These are phyloP conservation scores for Watsonalla cultraria DNA, from an alignment of 2,888 invertebrate species.

Conservation along the genomic window DNA sequence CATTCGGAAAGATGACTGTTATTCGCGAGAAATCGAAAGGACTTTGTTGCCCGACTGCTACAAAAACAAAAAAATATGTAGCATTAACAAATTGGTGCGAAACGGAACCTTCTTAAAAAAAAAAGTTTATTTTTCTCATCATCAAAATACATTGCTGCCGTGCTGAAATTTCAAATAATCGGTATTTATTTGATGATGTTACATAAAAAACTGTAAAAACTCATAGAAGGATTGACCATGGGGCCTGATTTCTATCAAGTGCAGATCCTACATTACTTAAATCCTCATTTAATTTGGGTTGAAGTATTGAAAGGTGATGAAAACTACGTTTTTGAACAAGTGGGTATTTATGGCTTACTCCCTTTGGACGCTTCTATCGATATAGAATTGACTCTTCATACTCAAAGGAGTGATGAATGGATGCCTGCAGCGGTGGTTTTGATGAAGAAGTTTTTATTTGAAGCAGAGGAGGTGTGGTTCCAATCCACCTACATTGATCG, in stretches of 20 bases:
- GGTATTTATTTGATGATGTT: no score
- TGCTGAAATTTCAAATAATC: no score
- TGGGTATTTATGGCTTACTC: slow-evolving; percentile 54
- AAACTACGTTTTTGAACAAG: slow-evolving; percentile 49
- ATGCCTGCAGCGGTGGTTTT: slow-evolving; percentile 32
- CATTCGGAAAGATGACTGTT: no score
- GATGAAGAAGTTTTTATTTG: slow-evolving; percentile 32
- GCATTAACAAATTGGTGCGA: no score
- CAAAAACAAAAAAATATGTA: no score
- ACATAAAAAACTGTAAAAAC: background rate
- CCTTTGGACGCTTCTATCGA: slow-evolving; percentile 38
- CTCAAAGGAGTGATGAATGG: slow-evolving; percentile 37
- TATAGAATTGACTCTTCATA: slow-evolving; percentile 21
- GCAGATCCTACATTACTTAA: slow-evolving; percentile 43
- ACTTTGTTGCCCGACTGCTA: no score
- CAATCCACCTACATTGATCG: slow-evolving; percentile 39
- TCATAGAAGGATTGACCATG: slow-evolving; percentile 19
- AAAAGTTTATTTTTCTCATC: no score
- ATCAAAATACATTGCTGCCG: no score
- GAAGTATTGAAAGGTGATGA: slow-evolving; percentile 23
- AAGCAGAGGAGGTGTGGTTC: slow-evolving; percentile 43
- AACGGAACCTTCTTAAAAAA: no score
- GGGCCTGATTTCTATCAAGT: slow-evolving; percentile 45
- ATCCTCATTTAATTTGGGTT: slow-evolving; percentile 61
- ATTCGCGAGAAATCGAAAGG: no score